Percentiles rank a stretch among this genome's conserved stretches.
These are phyloP conservation scores for Gambusia holbrooki DNA, from an alignment of 2,113 vertebrate genomes.

Conservation along the genomic window DNA sequence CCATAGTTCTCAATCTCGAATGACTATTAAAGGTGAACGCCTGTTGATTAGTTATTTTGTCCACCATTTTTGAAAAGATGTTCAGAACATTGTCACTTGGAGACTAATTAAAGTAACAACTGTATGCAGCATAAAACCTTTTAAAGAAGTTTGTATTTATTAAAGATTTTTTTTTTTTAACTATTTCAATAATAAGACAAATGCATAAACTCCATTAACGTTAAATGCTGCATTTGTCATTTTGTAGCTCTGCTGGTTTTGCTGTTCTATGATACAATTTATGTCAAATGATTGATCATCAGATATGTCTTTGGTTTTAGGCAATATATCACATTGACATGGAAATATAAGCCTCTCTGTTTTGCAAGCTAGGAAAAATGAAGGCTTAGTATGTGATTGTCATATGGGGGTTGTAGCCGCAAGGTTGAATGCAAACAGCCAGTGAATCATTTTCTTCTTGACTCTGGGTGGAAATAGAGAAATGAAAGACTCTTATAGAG, in stretches of 20 bases:
- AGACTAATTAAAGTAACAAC: background rate
- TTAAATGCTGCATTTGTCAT: too few species aligned
- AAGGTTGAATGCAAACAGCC: slow-evolving; percentile 7
- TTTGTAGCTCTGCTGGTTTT: background rate
- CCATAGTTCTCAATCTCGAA: background rate
- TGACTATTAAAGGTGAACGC: background rate
- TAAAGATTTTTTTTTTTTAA: background rate
- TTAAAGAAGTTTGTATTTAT: background rate
- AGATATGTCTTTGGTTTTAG: background rate
- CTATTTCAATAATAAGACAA: too few species aligned
- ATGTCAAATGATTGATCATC: slow-evolving; percentile 4
- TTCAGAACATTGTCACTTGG: background rate
- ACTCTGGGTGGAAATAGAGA: background rate
- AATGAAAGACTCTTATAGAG: slow-evolving; percentile 1
- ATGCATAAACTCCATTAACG: too few species aligned
- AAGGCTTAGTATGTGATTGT: slow-evolving; percentile 5
- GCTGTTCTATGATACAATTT: background rate
- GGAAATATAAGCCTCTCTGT: slow-evolving; percentile 3
- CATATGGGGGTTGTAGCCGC: background rate
- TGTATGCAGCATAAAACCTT: background rate
- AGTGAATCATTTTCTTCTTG: slow-evolving; percentile 13
- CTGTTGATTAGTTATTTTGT: background rate
- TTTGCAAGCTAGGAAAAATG: slow-evolving; percentile 2
- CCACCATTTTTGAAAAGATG: background rate
- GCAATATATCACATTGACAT: background rate